A percentile compares a stretch with the other conserved stretches of the same genome.
phyloP scores from a whole-genome alignment of 2,113 vertebrate genomes.

The Brachypteracias leptosomus region DNA sequence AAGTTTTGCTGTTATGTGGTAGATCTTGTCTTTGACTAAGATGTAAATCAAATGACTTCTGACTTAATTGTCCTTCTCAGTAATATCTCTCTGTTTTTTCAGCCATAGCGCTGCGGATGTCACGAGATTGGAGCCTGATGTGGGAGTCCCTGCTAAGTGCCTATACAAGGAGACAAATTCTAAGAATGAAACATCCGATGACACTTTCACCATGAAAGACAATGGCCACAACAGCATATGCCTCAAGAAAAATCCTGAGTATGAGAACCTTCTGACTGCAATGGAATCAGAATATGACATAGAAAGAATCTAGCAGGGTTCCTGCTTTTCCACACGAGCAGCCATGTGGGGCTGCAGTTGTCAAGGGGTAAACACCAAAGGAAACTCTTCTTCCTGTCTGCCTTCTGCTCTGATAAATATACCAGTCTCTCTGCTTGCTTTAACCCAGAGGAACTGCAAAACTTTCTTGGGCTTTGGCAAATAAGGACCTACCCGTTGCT shows the following conservation, averaged over 20 bases:
- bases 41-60: not conserved
- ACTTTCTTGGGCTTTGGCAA: not conserved
- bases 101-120: not conserved
- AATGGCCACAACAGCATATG: no score
- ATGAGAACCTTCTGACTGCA: slow-evolving; percentile 19
- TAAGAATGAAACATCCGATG: not conserved
- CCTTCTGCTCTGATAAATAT: not conserved
- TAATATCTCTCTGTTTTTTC: not conserved
- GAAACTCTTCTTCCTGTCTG: not conserved
- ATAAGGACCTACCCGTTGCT: not conserved
- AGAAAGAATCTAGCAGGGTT: not conserved
- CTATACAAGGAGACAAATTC: not conserved
- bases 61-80: rapidly evolving
- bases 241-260: not conserved
- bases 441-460: not conserved
- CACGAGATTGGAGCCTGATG: not conserved
- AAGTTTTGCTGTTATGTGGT: not conserved
- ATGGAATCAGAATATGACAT: slow-evolving; percentile 28
- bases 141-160: not conserved
- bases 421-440: not conserved
- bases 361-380: not conserved
- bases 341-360: not conserved
- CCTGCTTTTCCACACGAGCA: not conserved
- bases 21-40: not conserved
- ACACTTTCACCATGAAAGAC: not conserved